Evolutionary conservation across 2,113 vertebrate species (phyloP).

Genomic region (Cochlearius cochlearius): DNA sequence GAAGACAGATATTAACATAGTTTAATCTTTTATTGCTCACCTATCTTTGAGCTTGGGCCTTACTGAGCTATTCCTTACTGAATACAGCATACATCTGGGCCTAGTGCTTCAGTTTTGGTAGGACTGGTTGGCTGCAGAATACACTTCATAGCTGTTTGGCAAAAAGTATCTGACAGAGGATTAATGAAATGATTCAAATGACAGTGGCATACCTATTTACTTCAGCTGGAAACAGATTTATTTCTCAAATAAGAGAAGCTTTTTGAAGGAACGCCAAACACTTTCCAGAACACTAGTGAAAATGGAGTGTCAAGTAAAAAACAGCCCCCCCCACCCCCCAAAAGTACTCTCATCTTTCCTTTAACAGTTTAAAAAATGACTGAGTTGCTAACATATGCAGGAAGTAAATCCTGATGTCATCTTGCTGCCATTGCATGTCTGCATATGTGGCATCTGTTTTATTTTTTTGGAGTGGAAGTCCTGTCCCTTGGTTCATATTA

Average conservation of each 20-base stretch:
- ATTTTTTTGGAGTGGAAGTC: neutral
- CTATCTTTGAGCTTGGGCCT: neutral
- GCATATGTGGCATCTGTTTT: neutral
- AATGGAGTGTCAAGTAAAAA: neutral
- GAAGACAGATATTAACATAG: fast-evolving
- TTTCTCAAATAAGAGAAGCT: neutral
- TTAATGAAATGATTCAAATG: neutral
- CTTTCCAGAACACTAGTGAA: neutral
- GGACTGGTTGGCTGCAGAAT: neutral
- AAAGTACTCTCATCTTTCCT: neutral
- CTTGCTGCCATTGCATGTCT: neutral
- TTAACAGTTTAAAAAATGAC: neutral
- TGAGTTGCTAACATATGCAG: neutral
- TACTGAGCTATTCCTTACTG: neutral
- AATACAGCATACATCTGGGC: fast-evolving
- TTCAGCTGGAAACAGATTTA: neutral
- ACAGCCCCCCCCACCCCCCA: fast-evolving
- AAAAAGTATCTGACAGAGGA: neutral
- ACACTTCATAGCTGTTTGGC: neutral
- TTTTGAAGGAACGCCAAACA: neutral
- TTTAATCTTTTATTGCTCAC: neutral
- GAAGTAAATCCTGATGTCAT: neutral
- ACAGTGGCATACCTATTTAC: neutral
- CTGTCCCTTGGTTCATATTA: neutral
- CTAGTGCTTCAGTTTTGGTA: neutral